Evolutionary conservation across 2,113 vertebrate genomes (phyloP).

Genomic region (Pelodiscus sinensis): DNA sequence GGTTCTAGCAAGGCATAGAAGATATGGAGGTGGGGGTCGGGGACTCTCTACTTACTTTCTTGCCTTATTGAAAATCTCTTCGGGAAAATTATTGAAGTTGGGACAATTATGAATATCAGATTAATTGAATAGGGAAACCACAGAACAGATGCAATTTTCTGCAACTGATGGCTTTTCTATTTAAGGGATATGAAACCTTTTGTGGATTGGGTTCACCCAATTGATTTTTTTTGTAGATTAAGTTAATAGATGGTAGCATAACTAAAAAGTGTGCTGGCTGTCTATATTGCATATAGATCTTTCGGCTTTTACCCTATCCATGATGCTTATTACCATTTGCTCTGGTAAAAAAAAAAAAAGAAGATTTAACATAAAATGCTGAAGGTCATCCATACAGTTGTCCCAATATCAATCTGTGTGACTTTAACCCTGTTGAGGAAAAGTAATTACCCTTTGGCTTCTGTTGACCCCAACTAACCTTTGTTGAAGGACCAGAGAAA

Average conservation of each 20-base stretch:
- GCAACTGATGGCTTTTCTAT: background rate
- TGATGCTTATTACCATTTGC: slow-evolving; percentile 56
- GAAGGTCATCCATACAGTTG: slow-evolving; percentile 82
- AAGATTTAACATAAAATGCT: slow-evolving; percentile 71
- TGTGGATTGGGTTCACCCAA: slow-evolving; percentile 26
- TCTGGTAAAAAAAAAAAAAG: slow-evolving; percentile 63
- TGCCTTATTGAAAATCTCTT: background rate
- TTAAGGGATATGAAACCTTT: slow-evolving; percentile 18
- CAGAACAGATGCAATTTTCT: slow-evolving; percentile 1
- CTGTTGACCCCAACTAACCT: slow-evolving; percentile 86
- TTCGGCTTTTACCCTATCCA: background rate
- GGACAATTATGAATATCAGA: slow-evolving; percentile 20
- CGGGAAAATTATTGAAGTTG: slow-evolving; percentile 9
- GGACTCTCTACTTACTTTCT: slow-evolving; percentile 16
- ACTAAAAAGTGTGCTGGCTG: background rate
- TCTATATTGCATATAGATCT: background rate
- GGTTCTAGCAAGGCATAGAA: background rate
- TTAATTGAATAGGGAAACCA: background rate
- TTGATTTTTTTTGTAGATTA: slow-evolving; percentile 2
- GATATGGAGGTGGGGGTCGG: background rate
- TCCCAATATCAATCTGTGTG: slow-evolving; percentile 85
- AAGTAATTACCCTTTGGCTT: slow-evolving; percentile 96
- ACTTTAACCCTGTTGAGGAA: slow-evolving; percentile 90
- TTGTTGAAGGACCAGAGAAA: slow-evolving; percentile 86
- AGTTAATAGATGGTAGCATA: background rate